phyloP scores from a whole-genome alignment of 1,140 invertebrate genomes.

The Fopius arisanus region DNA sequence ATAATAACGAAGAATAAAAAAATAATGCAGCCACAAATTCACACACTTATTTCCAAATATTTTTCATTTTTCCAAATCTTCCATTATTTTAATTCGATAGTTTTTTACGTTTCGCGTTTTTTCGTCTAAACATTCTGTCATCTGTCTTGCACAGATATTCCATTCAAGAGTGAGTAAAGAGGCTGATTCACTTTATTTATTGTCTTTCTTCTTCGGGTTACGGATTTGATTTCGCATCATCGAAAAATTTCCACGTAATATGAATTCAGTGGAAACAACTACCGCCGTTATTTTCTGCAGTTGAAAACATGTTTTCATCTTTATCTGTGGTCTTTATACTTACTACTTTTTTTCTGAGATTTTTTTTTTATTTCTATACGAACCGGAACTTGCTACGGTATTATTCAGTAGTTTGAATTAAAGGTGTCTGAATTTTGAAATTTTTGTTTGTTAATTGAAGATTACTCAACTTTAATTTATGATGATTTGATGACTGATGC shows the following conservation, averaged over 20 bases:
- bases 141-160: not conserved
- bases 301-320: not conserved
- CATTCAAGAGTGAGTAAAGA: not conserved
- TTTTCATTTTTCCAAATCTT: no score
- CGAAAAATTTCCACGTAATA: not conserved
- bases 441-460: not conserved
- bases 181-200: no score
- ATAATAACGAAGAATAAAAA: no score
- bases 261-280: no score
- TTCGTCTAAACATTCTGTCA: no score
- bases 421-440: not conserved
- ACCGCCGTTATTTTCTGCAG: not conserved
- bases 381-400: not conserved
- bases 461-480: not conserved
- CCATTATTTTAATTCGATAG: no score
- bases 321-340: not conserved
- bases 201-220: not conserved
- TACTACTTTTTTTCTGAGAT: not conserved
- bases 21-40: no score
- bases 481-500: not conserved
- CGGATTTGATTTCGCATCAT: not conserved
- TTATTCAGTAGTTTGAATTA: not conserved
- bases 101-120: no score
- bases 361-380: not conserved
- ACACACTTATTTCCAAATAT: no score